Conservation (phyloP, 1,140 invertebrate species). For the Drosophila ambigua region DNA sequence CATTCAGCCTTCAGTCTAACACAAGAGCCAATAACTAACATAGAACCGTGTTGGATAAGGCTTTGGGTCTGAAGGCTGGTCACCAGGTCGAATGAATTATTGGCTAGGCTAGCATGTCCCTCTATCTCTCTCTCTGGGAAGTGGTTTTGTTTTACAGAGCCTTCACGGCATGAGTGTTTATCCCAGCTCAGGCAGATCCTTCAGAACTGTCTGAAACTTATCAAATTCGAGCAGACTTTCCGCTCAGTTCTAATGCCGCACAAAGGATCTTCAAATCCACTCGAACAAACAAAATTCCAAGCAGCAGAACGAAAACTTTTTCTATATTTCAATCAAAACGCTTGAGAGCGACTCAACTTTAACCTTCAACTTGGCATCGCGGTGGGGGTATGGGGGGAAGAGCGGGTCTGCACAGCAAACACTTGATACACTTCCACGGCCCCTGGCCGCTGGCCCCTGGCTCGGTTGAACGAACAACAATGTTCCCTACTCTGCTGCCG, state of each 20-base stretch:
- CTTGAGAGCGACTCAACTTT: slow-evolving; percentile 58
- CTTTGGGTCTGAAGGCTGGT: slow-evolving; percentile 24
- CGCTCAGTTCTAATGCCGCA: slow-evolving; percentile 4
- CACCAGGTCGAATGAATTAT: slow-evolving; percentile 34
- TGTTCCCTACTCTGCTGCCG: slow-evolving; percentile 41
- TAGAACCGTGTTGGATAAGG: slow-evolving; percentile 12
- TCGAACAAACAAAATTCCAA: slow-evolving; percentile 19
- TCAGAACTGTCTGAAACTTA: slow-evolving; percentile 35
- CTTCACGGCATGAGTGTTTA: neutral
- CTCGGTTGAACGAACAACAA: slow-evolving; percentile 43
- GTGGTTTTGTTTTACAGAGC: neutral
- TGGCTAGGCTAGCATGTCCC: slow-evolving; percentile 1
- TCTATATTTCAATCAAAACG: slow-evolving; percentile 42
- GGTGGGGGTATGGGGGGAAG: slow-evolving; percentile 27
- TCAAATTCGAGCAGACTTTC: slow-evolving; percentile 34
- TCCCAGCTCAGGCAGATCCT: slow-evolving; percentile 2
- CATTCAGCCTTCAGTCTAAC: neutral
- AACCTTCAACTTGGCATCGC: slow-evolving; percentile 69
- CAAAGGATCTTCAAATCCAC: slow-evolving; percentile 29
- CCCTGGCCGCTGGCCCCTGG: slow-evolving; percentile 5
- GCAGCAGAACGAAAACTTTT: slow-evolving; percentile 15
- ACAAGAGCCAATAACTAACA: slow-evolving; percentile 6
- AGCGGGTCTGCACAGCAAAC: slow-evolving; percentile 49
- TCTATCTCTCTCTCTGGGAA: no score
- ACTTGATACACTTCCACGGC: slow-evolving; percentile 69